Evolutionary conservation across 2,797 vertebrate genomes (phyloP).

Genomic region (Spinus olivaceus): DNA sequence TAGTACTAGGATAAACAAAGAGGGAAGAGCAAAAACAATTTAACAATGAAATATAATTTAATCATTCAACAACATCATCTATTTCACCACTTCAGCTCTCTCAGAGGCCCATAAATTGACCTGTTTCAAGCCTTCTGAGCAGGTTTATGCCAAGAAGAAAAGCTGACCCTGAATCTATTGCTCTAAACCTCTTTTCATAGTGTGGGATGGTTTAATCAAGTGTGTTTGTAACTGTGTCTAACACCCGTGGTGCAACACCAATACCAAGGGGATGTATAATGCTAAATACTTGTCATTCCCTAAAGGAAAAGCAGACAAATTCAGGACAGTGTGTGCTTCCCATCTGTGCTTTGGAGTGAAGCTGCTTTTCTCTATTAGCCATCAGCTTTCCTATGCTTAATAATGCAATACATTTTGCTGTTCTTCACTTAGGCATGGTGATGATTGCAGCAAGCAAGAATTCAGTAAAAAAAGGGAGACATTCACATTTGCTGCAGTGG

Average conservation of each 20-base stretch:
- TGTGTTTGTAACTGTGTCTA: neutral
- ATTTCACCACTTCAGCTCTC: neutral
- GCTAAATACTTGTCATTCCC: constrained; percentile 27
- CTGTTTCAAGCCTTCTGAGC: neutral
- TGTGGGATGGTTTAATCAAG: neutral
- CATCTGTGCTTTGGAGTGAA: constrained; percentile 8
- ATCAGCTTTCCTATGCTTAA: neutral
- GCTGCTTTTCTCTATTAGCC: constrained; percentile 5
- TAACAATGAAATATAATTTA: neutral
- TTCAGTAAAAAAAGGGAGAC: neutral
- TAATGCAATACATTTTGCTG: neutral
- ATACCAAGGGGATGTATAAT: neutral
- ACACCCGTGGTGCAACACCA: neutral
- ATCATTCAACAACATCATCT: neutral
- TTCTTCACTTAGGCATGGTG: neutral
- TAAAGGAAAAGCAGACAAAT: constrained; percentile 28
- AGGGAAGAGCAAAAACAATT: neutral
- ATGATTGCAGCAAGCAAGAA: neutral
- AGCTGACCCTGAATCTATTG: neutral
- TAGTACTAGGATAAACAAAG: neutral
- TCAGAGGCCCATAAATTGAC: neutral
- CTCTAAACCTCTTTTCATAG: neutral
- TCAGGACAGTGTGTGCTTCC: constrained; percentile 29
- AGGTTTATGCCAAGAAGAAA: neutral
- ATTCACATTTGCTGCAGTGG: neutral